Percentiles rank a stretch among this genome's conserved stretches.
phyloP scores from a whole-genome alignment of 2,888 invertebrate genomes.

The Rhamphomyia laevipes region DNA sequence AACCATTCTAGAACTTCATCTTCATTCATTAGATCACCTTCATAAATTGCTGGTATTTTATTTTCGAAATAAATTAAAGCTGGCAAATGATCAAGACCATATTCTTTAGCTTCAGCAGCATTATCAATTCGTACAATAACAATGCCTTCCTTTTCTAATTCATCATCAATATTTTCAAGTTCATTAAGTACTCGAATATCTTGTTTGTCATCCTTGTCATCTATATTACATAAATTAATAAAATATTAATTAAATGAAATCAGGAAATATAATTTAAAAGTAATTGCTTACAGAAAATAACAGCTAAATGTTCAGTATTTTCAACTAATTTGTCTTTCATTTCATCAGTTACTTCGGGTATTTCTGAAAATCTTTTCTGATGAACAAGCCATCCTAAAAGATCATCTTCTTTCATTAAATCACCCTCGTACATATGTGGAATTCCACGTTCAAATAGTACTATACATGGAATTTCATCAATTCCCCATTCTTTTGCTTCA shows the following conservation, averaged over 20 bases:
- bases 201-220: conserved; percentile 83
- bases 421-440: conserved; percentile 67
- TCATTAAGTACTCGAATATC: conserved; percentile 79
- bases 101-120: conserved; percentile 80
- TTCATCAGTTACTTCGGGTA: conserved; percentile 84
- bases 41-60: conserved; percentile 81
- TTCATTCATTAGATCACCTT: conserved; percentile 84
- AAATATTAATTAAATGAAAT: background rate
- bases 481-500: conserved; percentile 82
- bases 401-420: conserved; percentile 81
- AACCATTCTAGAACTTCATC: conserved; percentile 82
- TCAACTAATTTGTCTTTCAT: conserved; percentile 87
- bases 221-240: conserved; percentile 35
- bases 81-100: conserved; percentile 75
- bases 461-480: conserved; percentile 70
- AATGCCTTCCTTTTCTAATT: conserved; percentile 78
- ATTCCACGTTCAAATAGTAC: conserved; percentile 64
- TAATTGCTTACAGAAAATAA: conserved; percentile 72
- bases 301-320: conserved; percentile 67
- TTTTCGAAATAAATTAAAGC: conserved; percentile 78
- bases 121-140: conserved; percentile 85
- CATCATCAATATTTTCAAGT: conserved; percentile 85
- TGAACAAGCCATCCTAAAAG: conserved; percentile 82
- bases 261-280: background rate
- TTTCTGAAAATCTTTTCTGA: conserved; percentile 81